phyloP scores from a whole-genome alignment of 2,888 invertebrate species.

The Hypselothyrea guttata region DNA sequence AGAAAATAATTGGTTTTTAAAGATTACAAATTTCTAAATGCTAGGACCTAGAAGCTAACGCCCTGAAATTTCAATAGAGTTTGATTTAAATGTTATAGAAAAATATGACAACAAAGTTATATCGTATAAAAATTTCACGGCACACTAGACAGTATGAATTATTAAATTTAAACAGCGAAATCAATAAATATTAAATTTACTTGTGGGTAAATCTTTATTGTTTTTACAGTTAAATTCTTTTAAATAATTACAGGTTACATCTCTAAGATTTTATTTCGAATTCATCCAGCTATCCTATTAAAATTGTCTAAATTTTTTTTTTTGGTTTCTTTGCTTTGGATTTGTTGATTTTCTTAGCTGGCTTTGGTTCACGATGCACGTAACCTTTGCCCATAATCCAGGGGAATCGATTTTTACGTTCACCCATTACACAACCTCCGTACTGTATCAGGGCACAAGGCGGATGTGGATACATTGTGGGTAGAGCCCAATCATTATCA shows the following conservation, averaged over 20 bases:
- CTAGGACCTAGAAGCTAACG: slow-evolving; percentile 50
- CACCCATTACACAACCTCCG: slow-evolving; percentile 67
- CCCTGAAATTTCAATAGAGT: slow-evolving; percentile 62
- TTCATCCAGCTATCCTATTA: too few species aligned
- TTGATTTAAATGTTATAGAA: slow-evolving; percentile 16
- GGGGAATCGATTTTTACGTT: slow-evolving; percentile 48
- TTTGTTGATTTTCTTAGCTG: slow-evolving; percentile 22
- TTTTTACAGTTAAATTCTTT: too few species aligned
- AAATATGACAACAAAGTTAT: neutral
- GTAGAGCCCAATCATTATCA: slow-evolving; percentile 83
- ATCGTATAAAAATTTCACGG: slow-evolving; percentile 4
- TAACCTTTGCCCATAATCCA: slow-evolving; percentile 58
- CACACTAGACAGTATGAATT: slow-evolving; percentile 4
- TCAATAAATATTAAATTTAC: neutral
- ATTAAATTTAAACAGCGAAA: neutral
- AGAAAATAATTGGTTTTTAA: slow-evolving; percentile 30
- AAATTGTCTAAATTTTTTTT: too few species aligned
- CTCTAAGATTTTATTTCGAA: too few species aligned
- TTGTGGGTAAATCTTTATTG: too few species aligned
- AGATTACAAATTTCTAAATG: slow-evolving; percentile 44
- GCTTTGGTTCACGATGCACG: slow-evolving; percentile 33
- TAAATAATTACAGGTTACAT: too few species aligned
- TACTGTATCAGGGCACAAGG: slow-evolving; percentile 67
- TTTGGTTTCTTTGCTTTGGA: slow-evolving; percentile 27
- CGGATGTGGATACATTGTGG: slow-evolving; percentile 65